A percentile compares a stretch with the other conserved stretches of the same genome.
These are phyloP conservation scores for Brachionus koreanus DNA, from an alignment of 1,140 invertebrate genomes.

Conservation along the genomic window DNA sequence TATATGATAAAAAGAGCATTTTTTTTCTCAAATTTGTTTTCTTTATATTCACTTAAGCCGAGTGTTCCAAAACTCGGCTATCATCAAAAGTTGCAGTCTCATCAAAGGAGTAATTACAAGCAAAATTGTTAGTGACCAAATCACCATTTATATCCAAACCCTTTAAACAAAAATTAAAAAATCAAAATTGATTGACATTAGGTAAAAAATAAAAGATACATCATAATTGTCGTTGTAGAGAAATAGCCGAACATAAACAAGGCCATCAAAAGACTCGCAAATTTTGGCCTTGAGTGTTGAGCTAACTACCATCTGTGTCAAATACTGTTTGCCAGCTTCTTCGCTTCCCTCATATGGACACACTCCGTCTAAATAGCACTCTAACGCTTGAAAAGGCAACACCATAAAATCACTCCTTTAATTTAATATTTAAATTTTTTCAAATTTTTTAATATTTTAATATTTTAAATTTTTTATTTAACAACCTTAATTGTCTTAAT, in stretches of 20 bases:
- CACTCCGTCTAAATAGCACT: conserved; percentile 83
- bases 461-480: no score
- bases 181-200: neutral
- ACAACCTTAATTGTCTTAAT: conserved; percentile 73
- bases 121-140: neutral
- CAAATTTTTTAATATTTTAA: no score
- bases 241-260: neutral
- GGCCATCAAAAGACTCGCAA: neutral
- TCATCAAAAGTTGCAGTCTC: neutral
- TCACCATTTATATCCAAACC: conserved; percentile 9
- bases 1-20: neutral
- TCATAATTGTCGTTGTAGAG: conserved; percentile 20
- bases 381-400: conserved; percentile 89
- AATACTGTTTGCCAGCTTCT: conserved; percentile 62
- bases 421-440: neutral
- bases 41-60: neutral
- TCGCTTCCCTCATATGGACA: conserved; percentile 67
- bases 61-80: neutral
- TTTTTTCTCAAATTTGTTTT: neutral
- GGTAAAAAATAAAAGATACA: neutral
- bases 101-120: neutral
- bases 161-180: neutral
- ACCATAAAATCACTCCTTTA: conserved; percentile 77
- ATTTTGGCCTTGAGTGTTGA: conserved; percentile 15
- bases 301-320: neutral